These are phyloP conservation scores for Emmelina monodactyla DNA, from an alignment of 2,888 invertebrate genomes.

Conservation along the genomic window DNA sequence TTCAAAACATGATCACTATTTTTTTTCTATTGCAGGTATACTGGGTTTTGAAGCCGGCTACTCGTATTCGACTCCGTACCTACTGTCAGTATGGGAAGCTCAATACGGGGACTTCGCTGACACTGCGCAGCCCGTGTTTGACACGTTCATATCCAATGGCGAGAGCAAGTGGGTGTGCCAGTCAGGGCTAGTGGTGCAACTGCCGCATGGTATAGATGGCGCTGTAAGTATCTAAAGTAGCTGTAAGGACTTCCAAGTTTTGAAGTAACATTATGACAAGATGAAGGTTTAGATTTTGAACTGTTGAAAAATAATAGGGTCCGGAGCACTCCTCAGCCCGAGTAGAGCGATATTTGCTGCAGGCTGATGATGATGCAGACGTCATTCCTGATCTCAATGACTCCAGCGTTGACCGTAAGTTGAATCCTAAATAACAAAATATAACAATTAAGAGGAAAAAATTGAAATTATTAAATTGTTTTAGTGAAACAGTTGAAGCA, in stretches of 20 bases:
- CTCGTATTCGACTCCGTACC: constrained; percentile 77
- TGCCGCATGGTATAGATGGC: constrained; percentile 87
- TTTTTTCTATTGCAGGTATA: too few species aligned
- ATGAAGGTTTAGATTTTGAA: too few species aligned
- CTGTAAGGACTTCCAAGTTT: too few species aligned
- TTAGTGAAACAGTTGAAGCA: constrained; percentile 76
- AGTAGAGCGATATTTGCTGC: constrained; percentile 72
- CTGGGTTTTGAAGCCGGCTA: constrained; percentile 84
- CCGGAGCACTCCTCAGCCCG: constrained; percentile 74
- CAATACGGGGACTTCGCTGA: constrained; percentile 90
- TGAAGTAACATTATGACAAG: too few species aligned
- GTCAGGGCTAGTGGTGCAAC: constrained; percentile 77
- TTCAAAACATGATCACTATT: too few species aligned
- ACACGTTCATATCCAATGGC: constrained; percentile 70
- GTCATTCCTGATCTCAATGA: constrained; percentile 65
- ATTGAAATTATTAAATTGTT: too few species aligned
- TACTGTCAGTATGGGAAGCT: constrained; percentile 82
- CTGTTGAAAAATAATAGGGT: too few species aligned
- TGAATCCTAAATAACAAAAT: too few species aligned
- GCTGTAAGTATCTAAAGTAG: constrained; percentile 36
- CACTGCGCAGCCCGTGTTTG: constrained; percentile 71
- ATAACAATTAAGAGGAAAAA: too few species aligned
- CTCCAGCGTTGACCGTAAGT: constrained; percentile 53
- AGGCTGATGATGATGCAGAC: constrained; percentile 71
- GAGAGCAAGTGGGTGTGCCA: constrained; percentile 87